Evolutionary conservation across 2,797 vertebrate genomes (phyloP).

Genomic region (Onychomys arenicola): DNA sequence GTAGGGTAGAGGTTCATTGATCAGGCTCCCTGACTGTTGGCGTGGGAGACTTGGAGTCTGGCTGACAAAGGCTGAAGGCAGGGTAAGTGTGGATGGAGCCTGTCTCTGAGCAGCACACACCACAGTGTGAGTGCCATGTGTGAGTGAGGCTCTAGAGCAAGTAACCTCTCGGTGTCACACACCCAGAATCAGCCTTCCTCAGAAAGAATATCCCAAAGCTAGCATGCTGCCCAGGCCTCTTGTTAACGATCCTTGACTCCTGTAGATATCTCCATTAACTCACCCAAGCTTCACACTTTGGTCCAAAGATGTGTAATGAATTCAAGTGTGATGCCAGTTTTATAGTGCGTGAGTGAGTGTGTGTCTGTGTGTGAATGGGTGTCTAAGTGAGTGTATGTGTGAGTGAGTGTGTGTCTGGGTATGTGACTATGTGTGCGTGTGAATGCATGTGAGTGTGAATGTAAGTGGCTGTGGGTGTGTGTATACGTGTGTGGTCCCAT

Average conservation of each 20-base stretch:
- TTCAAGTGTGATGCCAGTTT: background rate
- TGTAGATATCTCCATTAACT: background rate
- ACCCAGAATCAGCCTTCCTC: background rate
- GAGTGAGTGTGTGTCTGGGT: background rate
- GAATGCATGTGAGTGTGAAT: background rate
- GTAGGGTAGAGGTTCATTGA: rapidly evolving
- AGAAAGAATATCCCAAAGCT: rapidly evolving
- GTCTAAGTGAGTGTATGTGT: no score
- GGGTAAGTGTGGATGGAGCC: no score
- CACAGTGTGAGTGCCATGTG: rapidly evolving
- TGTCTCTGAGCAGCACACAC: rapidly evolving
- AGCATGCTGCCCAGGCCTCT: rapidly evolving
- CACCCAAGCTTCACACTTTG: background rate
- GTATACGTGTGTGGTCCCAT: no score
- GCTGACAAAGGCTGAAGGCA: rapidly evolving
- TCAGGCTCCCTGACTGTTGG: background rate
- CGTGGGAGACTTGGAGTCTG: background rate
- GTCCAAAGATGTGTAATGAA: background rate
- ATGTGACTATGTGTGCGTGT: background rate
- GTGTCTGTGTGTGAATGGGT: background rate
- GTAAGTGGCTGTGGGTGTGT: background rate
- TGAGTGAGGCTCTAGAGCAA: rapidly evolving
- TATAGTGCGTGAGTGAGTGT: background rate
- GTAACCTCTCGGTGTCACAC: rapidly evolving
- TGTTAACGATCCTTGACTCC: rapidly evolving